A percentile compares a stretch with the other conserved stretches of the same genome.
These are phyloP conservation scores for Gobius niger DNA, from an alignment of 2,113 vertebrate species.

Conservation along the genomic window DNA sequence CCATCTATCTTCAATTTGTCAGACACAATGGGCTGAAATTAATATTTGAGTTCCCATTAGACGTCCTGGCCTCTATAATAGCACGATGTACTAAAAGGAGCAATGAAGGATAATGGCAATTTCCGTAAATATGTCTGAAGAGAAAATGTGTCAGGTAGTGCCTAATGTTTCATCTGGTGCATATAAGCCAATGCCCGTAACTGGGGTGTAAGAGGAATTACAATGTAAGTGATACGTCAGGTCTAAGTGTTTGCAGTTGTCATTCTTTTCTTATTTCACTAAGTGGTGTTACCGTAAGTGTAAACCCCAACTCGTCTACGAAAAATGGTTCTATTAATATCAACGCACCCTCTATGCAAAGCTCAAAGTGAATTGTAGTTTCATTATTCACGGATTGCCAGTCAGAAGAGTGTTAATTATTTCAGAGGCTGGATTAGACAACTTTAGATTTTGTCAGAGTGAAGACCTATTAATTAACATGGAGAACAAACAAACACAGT, in stretches of 20 bases:
- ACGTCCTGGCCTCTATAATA: constrained; percentile 56
- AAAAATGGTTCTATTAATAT: background rate
- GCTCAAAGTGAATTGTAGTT: background rate
- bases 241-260: constrained; percentile 13
- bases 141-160: constrained; percentile 26
- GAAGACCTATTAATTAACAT: constrained; percentile 6
- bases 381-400: constrained; percentile 11
- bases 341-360: background rate
- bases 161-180: constrained; percentile 28
- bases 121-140: constrained; percentile 37
- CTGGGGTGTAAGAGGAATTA: constrained; percentile 18
- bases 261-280: constrained; percentile 1
- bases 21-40: constrained; percentile 60
- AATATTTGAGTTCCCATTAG: constrained; percentile 74
- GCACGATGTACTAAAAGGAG: constrained; percentile 49
- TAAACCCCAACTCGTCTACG: background rate
- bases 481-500: background rate
- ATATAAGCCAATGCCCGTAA: constrained; percentile 15
- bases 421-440: constrained; percentile 14
- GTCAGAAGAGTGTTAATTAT: constrained; percentile 14
- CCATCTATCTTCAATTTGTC: constrained; percentile 49
- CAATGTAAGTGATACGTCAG: constrained; percentile 11
- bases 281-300: constrained; percentile 12
- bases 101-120: constrained; percentile 37
- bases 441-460: constrained; percentile 4